Conservation (phyloP, 23 tunicate species). For the Styela plicata region DNA sequence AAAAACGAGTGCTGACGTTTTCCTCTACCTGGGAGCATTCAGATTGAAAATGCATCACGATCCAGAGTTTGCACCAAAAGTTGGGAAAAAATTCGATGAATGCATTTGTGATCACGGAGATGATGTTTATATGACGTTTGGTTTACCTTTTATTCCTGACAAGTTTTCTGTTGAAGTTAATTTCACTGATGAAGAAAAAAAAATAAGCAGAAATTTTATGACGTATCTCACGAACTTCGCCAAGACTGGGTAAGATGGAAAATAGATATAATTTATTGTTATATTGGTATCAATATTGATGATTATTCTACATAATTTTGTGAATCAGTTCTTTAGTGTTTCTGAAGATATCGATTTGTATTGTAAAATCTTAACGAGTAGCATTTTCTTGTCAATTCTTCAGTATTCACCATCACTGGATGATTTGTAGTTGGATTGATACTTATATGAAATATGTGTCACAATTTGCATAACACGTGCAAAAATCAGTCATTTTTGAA, state of each 20-base stretch:
- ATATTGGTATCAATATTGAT: too few species aligned
- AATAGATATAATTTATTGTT: background rate
- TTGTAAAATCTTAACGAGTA: too few species aligned
- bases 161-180: background rate
- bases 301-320: too few species aligned
- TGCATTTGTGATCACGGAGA: conserved; percentile 20
- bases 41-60: conserved; percentile 19
- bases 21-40: conserved; percentile 3
- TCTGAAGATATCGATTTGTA: background rate
- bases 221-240: conserved; percentile 28
- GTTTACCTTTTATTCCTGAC: conserved; percentile 3
- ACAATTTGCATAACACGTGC: too few species aligned
- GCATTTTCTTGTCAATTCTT: too few species aligned
- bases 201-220: conserved; percentile 21
- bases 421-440: too few species aligned
- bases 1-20: conserved; percentile 2
- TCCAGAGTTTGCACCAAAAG: conserved; percentile 2
- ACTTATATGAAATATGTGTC: too few species aligned
- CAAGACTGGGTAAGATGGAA: background rate
- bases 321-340: background rate
- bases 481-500: too few species aligned
- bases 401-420: too few species aligned
- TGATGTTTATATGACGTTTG: conserved; percentile 7
- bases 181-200: conserved; percentile 20
- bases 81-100: background rate